Conservation (phyloP, 2,797 vertebrate genomes). For the Xenops minutus region DNA sequence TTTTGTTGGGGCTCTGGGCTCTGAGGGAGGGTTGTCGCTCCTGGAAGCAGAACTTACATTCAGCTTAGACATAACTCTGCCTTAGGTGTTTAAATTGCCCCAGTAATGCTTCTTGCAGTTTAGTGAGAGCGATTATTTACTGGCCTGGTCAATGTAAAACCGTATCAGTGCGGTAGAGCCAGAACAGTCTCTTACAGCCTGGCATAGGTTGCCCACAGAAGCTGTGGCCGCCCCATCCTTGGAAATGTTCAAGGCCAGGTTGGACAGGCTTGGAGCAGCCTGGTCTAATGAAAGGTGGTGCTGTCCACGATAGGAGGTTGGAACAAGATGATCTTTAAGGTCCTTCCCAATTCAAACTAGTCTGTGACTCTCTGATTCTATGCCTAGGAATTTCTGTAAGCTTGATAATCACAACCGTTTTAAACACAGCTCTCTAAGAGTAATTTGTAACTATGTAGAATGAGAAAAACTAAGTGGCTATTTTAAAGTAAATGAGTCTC, state of each 20-base stretch:
- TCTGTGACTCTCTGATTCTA: background rate
- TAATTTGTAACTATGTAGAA: background rate
- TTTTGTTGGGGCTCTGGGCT: no score
- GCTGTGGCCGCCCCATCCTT: background rate
- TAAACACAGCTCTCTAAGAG: background rate
- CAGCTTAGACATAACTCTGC: no score
- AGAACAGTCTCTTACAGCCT: background rate
- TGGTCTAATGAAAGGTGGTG: background rate
- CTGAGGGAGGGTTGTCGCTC: no score
- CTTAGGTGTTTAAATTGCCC: no score
- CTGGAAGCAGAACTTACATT: no score
- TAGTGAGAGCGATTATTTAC: no score
- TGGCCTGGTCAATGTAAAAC: no score
- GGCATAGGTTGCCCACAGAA: background rate
- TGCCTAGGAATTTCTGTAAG: background rate
- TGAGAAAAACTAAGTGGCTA: background rate
- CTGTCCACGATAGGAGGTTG: background rate
- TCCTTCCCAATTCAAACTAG: background rate
- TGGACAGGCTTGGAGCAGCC: rapidly evolving
- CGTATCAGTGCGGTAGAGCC: no score
- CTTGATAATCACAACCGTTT: background rate
- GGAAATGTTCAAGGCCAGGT: background rate
- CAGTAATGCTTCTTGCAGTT: no score
- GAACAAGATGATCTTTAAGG: background rate
- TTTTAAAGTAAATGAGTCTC: background rate